A percentile compares a stretch with the other conserved stretches of the same genome.
Evolutionary conservation across 2,797 vertebrate genomes (phyloP).

Genomic region (Macrochelys suwanniensis): DNA sequence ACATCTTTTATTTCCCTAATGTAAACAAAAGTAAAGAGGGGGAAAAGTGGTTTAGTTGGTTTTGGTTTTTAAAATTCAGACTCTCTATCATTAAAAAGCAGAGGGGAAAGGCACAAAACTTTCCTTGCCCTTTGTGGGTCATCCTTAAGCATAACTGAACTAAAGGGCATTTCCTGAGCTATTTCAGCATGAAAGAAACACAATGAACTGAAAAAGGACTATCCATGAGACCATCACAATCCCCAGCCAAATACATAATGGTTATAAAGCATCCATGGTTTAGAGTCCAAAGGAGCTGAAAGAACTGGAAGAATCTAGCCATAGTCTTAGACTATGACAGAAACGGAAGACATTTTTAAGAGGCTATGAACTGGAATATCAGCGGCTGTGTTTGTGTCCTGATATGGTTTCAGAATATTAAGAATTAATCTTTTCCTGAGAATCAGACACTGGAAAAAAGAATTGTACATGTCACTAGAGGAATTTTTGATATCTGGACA

Average conservation of each 20-base stretch:
- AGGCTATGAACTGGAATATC: background rate
- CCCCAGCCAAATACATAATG: background rate
- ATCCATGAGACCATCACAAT: background rate
- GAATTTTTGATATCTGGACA: background rate
- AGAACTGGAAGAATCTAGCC: background rate
- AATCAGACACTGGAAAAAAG: background rate
- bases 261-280: background rate
- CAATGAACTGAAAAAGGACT: background rate
- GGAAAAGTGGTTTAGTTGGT: background rate
- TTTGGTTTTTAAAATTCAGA: background rate
- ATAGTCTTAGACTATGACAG: background rate
- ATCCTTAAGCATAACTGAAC: background rate
- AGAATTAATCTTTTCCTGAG: background rate
- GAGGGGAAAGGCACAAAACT: background rate
- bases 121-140: background rate
- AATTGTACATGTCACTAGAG: background rate
- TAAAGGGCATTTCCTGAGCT: background rate
- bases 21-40: background rate
- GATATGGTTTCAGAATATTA: background rate
- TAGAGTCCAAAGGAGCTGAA: background rate
- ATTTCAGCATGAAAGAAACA: conserved; percentile 5
- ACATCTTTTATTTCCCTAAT: background rate
- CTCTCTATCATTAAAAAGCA: background rate
- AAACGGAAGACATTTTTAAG: background rate
- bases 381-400: background rate